Base-by-base conservation (phyloP, 2,113 vertebrate species). In the Salvelinus namaycush region DNA sequence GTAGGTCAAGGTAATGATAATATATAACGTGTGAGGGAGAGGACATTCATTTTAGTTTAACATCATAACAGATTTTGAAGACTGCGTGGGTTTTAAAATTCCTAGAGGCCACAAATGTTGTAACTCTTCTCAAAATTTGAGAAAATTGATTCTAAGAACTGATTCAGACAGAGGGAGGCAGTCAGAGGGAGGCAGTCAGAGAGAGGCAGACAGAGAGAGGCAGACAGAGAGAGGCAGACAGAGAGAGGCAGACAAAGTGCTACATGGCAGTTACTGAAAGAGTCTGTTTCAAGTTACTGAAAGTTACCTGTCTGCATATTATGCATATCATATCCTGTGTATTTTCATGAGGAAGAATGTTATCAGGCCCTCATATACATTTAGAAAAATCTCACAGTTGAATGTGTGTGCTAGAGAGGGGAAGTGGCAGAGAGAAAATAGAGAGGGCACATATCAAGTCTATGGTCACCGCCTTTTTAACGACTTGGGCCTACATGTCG, bases 1-100 rank as follows among this genome's bases (percentile, higher is more conserved):
- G 81, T 77, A 82, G 90, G 90, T 90, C 90, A 90, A 88, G 85
- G 89, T 89, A 90, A 90, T 91, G 86, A 90, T 87, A 86, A 90
- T 90, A 90, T 90, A 90, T 90, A 90, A 85, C 76, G 66, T 12
- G 9, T 16, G 11, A 13, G 22, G 62, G 62, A 29, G 65, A 29
- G 24, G 26, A 67, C 22, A 22, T 5, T 14, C 14, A 44, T 44
- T 44, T 54, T 54, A 18, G 12, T 18, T 54, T 54, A 16, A 54
- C 51, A 51, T 51, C 49, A 51, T 1, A 14, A 51, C 49, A 51
- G 3, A 51, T 5, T 51, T 51, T 14, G 14, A 51, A 51, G 49
- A 39, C 39, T 9, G 8, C 39, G 2, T 39, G 8, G 39, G 8
- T 39, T 39, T 83, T 87, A 70, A 81, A 77, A 88, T 83, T 87